phyloP scores from a whole-genome alignment of 2,797 vertebrate genomes.

The Typhlichthys eigenmanni region DNA sequence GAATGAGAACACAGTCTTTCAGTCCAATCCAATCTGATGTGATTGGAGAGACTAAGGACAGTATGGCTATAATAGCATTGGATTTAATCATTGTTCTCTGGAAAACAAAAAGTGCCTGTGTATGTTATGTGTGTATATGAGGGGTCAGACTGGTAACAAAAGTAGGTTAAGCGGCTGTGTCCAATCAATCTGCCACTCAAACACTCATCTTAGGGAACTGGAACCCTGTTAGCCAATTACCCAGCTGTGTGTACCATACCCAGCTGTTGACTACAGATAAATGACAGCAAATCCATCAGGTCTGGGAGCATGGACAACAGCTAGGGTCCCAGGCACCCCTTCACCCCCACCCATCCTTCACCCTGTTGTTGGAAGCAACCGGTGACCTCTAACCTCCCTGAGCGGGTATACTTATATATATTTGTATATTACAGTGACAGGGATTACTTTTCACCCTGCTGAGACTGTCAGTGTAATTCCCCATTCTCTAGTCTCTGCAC shows the following conservation, averaged over 20 bases:
- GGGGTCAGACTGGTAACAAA: slow-evolving; percentile 40
- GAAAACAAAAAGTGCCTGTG: slow-evolving; percentile 34
- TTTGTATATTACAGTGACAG: slow-evolving; percentile 9
- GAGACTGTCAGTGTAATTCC: background rate
- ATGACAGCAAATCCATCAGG: slow-evolving; percentile 54
- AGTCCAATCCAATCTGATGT: slow-evolving; percentile 31
- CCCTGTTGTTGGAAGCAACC: slow-evolving; percentile 33
- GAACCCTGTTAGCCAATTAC: slow-evolving; percentile 68
- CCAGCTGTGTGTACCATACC: slow-evolving; percentile 52
- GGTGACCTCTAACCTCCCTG: slow-evolving; percentile 34
- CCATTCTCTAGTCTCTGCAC: background rate
- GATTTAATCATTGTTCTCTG: slow-evolving; percentile 47
- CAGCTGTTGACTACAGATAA: slow-evolving; percentile 64
- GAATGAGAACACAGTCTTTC: no score
- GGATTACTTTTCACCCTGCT: slow-evolving; percentile 25
- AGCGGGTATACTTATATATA: slow-evolving; percentile 11
- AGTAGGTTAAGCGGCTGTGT: slow-evolving; percentile 42
- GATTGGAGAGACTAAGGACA: slow-evolving; percentile 30
- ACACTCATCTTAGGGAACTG: slow-evolving; percentile 43
- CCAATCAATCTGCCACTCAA: slow-evolving; percentile 63
- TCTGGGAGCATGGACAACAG: slow-evolving; percentile 48
- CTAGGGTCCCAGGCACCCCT: slow-evolving; percentile 21
- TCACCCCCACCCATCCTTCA: background rate
- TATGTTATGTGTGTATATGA: slow-evolving; percentile 21
- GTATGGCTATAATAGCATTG: slow-evolving; percentile 59